phyloP scores from a whole-genome alignment of 1,140 invertebrate genomes.

The Saccostrea cuccullata region DNA sequence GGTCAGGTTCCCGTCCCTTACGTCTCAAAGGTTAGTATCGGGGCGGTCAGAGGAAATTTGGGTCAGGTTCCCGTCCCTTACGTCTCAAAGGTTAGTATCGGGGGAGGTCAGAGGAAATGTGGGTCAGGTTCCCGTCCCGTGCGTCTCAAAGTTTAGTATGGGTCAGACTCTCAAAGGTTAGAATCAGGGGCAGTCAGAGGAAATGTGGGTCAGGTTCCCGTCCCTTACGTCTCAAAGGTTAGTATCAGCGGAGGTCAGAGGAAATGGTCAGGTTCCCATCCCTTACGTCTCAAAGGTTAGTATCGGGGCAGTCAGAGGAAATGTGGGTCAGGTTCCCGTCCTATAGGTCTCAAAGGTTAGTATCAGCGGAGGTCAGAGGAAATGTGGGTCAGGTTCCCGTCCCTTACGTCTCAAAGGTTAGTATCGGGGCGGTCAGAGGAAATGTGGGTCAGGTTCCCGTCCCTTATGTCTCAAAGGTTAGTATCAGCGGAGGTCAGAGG shows the following conservation, averaged over 20 bases:
- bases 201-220: constrained; percentile 94
- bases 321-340: constrained; percentile 95
- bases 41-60: neutral
- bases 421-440: constrained; percentile 80
- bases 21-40: constrained; percentile 81
- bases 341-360: constrained; percentile 87
- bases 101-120: neutral
- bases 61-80: neutral
- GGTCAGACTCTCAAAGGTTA: no score
- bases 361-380: neutral
- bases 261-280: neutral
- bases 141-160: neutral
- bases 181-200: no score
- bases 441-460: constrained; percentile 96
- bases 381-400: neutral
- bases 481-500: neutral
- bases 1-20: constrained; percentile 98
- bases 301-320: constrained; percentile 81
- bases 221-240: constrained; percentile 89
- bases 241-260: constrained; percentile 3
- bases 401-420: neutral
- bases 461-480: constrained; percentile 87
- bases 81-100: neutral
- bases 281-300: neutral
- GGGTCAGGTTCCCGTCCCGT: neutral